Conservation (phyloP, 2,888 invertebrate genomes). For the Caradrina clavipalpis region DNA sequence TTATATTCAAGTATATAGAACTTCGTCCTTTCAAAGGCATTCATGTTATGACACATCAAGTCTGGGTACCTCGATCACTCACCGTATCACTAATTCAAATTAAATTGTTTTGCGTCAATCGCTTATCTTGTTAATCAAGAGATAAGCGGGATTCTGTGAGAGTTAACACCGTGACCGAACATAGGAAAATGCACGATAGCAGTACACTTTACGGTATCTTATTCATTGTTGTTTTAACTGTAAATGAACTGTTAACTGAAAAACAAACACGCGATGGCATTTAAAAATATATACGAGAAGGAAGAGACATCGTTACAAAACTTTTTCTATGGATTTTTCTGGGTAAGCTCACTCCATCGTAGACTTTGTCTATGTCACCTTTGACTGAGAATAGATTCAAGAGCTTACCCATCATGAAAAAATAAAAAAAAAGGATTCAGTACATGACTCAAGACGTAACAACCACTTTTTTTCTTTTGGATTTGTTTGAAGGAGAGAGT, state of each 20-base stretch:
- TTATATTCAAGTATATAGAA: not conserved
- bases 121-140: constrained; percentile 57
- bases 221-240: not conserved
- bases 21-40: too few relatives aligned
- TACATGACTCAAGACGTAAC: too few relatives aligned
- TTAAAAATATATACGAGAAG: too few relatives aligned
- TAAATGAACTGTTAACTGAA: not conserved
- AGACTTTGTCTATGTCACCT: too few relatives aligned
- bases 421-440: too few relatives aligned
- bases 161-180: constrained; percentile 35
- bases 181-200: constrained; percentile 42
- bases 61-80: not conserved
- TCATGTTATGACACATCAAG: not conserved
- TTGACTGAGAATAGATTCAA: too few relatives aligned
- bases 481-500: too few relatives aligned
- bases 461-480: too few relatives aligned
- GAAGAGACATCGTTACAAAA: too few relatives aligned
- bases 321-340: too few relatives aligned
- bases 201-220: constrained; percentile 1
- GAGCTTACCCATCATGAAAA: too few relatives aligned
- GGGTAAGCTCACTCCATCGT: too few relatives aligned
- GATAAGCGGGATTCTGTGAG: constrained; percentile 47
- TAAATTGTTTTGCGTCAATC: constrained; percentile 55
- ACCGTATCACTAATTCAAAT: constrained; percentile 46
- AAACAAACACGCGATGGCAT: not conserved